Evolutionary conservation across 2,113 vertebrate species (phyloP), one percentile per base, ranked within the genome.

Genomic region (Alethe castanea): DNA sequence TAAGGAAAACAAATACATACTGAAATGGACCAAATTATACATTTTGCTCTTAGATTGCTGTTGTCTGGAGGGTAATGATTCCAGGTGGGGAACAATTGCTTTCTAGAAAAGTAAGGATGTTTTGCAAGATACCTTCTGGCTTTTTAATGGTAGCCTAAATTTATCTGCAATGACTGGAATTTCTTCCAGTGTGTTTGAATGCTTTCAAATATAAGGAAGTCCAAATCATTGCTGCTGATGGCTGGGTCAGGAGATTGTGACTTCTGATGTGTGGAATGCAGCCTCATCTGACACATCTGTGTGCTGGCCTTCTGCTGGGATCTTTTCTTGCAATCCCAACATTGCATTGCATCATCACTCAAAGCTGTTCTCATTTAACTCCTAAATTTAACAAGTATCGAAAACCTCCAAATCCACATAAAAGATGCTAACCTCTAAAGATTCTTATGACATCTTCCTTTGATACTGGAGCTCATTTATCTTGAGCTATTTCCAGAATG

Each of bases 281-380:
- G 65, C 67, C 81, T 91, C 81, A 89, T 96, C 84, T 64, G 50
- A 94, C 89, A 94, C 94, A 96, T 96, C 90, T 89, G 94, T 86
- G 54, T 77, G 69, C 56, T 96, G 71, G 78, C 83, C 71, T 95
- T 90, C 69, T 92, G 90, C 81, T 92, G 26, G 20, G 74, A 91
- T 92, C 66, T 92, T 94, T 94, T 90, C 91, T 78, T 92, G 92
- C 94, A 96, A 66, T 93, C 57, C 45, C 64, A 81, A 64, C 72
- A 64, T 90, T 86, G 33, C 47, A 47, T 92, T 96, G 89, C 91
- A 92, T 95, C 93, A 96, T 90, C 94, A 87, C 72, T 45, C 57
- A 94, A 85, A 76, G 57, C 86, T 95, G 85, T 92, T 95, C 38
- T 70, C 79, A 74, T 92, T 96, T 92, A 95, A 93, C 76, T 96